Conservation (phyloP, 2,888 invertebrate species). For the Dryobota labecula region DNA sequence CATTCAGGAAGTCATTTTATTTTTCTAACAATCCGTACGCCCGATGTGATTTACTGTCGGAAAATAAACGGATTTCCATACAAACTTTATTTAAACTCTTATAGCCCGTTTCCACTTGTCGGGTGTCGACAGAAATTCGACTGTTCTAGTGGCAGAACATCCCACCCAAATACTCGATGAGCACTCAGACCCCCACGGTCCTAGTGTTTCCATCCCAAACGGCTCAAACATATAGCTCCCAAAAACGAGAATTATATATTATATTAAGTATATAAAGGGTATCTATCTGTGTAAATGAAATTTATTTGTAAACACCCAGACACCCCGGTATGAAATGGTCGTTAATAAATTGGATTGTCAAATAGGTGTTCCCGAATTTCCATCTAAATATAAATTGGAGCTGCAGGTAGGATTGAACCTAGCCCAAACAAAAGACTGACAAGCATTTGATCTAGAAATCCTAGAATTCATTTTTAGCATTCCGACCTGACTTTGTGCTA, state of each 20-base stretch:
- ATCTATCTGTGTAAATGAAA: background rate
- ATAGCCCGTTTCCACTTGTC: too few relatives aligned
- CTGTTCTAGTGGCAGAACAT: too few relatives aligned
- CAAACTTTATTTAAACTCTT: background rate
- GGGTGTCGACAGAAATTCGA: too few relatives aligned
- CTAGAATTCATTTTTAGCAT: slow-evolving; percentile 6
- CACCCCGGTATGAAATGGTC: background rate
- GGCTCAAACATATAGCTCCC: too few relatives aligned
- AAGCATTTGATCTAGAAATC: slow-evolving; percentile 18
- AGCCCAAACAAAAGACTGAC: slow-evolving; percentile 11
- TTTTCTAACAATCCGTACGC: background rate
- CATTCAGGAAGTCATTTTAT: too few relatives aligned
- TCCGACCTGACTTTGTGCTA: slow-evolving; percentile 4
- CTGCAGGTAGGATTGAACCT: background rate
- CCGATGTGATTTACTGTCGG: background rate
- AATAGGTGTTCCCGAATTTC: background rate
- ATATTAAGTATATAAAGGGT: too few relatives aligned
- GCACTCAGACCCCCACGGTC: too few relatives aligned
- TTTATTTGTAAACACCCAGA: background rate
- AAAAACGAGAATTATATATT: too few relatives aligned
- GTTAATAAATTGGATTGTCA: background rate
- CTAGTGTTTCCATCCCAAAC: too few relatives aligned
- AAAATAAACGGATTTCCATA: background rate
- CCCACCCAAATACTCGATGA: too few relatives aligned
- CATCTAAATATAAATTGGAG: background rate